phyloP scores from a whole-genome alignment of 2,113 vertebrate species.

The Falcunculus frontatus region DNA sequence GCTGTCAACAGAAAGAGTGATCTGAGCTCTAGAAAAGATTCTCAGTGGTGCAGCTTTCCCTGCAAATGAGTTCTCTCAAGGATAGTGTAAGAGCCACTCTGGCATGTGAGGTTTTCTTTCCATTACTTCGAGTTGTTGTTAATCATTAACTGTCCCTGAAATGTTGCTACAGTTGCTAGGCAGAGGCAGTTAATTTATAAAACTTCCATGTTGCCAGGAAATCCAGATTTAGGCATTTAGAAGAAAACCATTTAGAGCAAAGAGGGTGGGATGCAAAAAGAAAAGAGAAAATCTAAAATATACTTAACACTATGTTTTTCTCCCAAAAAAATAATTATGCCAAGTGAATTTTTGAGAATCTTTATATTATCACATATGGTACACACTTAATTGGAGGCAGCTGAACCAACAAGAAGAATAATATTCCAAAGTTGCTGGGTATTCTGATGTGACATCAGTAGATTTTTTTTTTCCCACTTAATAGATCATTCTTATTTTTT shows the following conservation, averaged over 20 bases:
- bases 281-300: background rate
- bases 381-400: background rate
- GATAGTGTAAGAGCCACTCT: background rate
- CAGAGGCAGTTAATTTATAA: conserved; percentile 7
- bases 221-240: background rate
- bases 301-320: background rate
- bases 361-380: background rate
- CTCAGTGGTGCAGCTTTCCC: background rate
- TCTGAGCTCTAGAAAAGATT: background rate
- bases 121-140: background rate
- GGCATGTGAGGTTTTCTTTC: background rate
- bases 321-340: background rate
- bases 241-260: background rate
- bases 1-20: background rate
- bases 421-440: background rate
- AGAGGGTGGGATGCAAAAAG: background rate
- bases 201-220: background rate
- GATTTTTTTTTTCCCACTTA: background rate
- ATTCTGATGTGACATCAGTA: background rate
- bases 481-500: background rate
- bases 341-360: background rate
- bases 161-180: conserved; percentile 14
- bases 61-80: conserved; percentile 17
- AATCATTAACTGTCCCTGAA: conserved; percentile 43
- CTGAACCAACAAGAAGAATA: background rate